phyloP scores from a whole-genome alignment of 2,888 invertebrate species.

The Timandra comae region DNA sequence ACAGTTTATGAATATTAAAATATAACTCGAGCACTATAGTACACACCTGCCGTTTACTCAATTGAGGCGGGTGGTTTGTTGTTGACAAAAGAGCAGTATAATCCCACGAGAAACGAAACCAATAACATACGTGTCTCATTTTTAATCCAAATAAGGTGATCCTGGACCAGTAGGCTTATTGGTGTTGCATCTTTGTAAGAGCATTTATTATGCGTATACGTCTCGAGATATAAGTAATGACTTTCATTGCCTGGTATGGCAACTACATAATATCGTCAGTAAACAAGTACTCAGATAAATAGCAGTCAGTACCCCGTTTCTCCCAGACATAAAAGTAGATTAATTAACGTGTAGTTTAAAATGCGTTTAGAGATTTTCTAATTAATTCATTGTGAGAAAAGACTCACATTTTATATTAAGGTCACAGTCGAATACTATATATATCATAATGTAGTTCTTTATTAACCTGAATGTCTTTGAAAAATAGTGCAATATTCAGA shows the following conservation, averaged over 20 bases:
- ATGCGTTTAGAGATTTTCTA: no score
- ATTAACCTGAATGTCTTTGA: no score
- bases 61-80: constrained; percentile 18
- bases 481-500: no score
- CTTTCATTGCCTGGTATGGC: constrained; percentile 71
- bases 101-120: constrained; percentile 51
- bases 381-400: no score
- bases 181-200: constrained; percentile 29
- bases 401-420: no score
- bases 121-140: constrained; percentile 31
- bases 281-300: constrained; percentile 37
- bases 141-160: constrained; percentile 46
- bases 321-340: constrained; percentile 23
- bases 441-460: no score
- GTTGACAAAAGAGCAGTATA: constrained; percentile 35
- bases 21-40: constrained; percentile 5
- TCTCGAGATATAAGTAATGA: constrained; percentile 46
- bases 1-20: constrained; percentile 23
- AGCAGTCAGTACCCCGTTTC: constrained; percentile 38
- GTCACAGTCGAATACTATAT: no score
- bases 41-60: constrained; percentile 27
- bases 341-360: no score
- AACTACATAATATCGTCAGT: constrained; percentile 26
- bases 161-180: constrained; percentile 37
- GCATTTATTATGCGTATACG: constrained; percentile 22